These are phyloP conservation scores for Brachionus rubens DNA, from an alignment of 1,140 invertebrate genomes.

Conservation along the genomic window DNA sequence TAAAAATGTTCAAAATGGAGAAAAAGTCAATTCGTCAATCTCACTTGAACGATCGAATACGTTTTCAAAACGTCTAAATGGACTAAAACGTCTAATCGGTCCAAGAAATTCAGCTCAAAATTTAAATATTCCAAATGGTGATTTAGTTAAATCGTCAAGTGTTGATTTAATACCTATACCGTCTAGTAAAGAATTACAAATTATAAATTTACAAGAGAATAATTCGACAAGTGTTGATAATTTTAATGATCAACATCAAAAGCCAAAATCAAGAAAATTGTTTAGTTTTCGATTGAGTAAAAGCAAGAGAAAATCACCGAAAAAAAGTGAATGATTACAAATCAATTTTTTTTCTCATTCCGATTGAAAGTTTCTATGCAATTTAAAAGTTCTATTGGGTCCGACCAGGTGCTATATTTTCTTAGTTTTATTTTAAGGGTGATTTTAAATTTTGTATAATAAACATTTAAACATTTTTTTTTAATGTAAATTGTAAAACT, in stretches of 20 bases:
- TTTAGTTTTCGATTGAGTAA: background rate
- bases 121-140: background rate
- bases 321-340: no score
- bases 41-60: background rate
- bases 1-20: background rate
- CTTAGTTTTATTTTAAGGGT: no score
- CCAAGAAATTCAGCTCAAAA: background rate
- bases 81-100: background rate
- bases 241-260: background rate
- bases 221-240: background rate
- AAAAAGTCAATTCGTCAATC: background rate
- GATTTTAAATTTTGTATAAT: no score
- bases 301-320: background rate
- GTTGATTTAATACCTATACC: background rate
- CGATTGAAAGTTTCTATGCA: no score
- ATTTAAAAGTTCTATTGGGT: no score
- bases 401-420: background rate
- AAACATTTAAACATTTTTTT: no score
- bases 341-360: no score
- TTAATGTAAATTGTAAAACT: no score
- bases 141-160: background rate
- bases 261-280: background rate
- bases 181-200: background rate
- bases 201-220: background rate
- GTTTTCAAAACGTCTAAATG: background rate